Conservation (phyloP, 2,113 vertebrate genomes). For the Erpornis zantholeuca region DNA sequence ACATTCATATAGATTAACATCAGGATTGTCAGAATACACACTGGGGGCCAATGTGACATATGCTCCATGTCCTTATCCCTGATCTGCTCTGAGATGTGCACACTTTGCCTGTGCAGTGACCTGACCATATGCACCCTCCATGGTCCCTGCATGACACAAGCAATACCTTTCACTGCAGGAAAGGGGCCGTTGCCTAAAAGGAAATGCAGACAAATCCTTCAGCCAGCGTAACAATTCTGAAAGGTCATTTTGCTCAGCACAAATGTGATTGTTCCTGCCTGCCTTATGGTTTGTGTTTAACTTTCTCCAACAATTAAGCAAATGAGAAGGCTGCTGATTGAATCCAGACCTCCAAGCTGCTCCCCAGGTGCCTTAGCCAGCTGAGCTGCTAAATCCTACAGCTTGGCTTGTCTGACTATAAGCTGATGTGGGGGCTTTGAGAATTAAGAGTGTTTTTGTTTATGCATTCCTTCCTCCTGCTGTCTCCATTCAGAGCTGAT, state of each 20-base stretch:
- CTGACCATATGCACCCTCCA: neutral
- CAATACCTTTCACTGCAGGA: neutral
- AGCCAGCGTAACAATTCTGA: neutral
- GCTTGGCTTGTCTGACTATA: slow-evolving; percentile 51
- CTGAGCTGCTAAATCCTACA: slow-evolving; percentile 61
- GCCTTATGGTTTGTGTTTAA: slow-evolving; percentile 56
- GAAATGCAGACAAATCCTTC: slow-evolving; percentile 54
- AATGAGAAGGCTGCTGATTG: slow-evolving; percentile 46
- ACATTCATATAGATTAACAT: rapidly evolving
- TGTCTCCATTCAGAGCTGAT: slow-evolving; percentile 12
- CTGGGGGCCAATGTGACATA: neutral
- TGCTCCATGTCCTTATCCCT: neutral
- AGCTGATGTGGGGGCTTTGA: slow-evolving; percentile 51
- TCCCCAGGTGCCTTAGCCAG: slow-evolving; percentile 61
- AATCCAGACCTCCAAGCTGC: slow-evolving; percentile 42
- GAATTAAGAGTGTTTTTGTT: slow-evolving; percentile 60
- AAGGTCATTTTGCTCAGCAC: slow-evolving; percentile 10
- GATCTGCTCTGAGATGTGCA: neutral
- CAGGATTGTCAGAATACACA: neutral
- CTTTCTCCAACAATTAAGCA: slow-evolving; percentile 59
- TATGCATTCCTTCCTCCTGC: slow-evolving; percentile 46
- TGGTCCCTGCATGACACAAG: neutral
- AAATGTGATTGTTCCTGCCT: slow-evolving; percentile 2
- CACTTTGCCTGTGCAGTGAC: neutral
- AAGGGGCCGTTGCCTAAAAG: neutral